Evolutionary conservation across 2,888 invertebrate species (phyloP), one percentile per base, ranked within the genome.

Genomic region (Synanthedon formicaeformis): DNA sequence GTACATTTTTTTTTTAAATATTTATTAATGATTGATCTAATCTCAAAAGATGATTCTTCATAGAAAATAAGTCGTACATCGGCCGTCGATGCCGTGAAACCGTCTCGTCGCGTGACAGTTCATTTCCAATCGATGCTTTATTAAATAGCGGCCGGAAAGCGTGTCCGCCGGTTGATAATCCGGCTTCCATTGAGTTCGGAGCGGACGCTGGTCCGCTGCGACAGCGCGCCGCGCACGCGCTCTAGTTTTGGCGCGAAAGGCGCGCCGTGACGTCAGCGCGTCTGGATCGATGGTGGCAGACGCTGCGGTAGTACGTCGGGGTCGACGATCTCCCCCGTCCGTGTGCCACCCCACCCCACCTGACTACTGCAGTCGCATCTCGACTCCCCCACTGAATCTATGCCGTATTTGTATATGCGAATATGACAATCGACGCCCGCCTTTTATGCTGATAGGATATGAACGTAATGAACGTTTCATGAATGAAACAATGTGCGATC

Each of bases 211-310:
- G 34, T 34, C 34, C 82, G 82, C 75, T 82, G 85, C 81, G 80
- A 83, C 79, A 78, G 66, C 76, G 72, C 67, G 70, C 59, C 80
- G 81, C 85, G 84, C 87, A 83, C 70, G 83, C 86, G 84, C 81
- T 74, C 75, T 81, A 74, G 78, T 86, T 88, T 87, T 87, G 88
- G 88, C 88, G 88, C 88, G 88, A 88, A 88, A 80, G 75, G 75
- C 82, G 81, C 77, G 78, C 76, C 75, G 78, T 85, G 88, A 86
- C 87, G 87, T 83, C 86, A 88, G 78, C 13, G 76, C 84, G 84
- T 80, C 85, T 79, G 85, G 88, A 88, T 88, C 88, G 88, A 88
- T 88, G 86, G 79, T 81, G 81, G 82, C 82, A 86, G 87, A 86
- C 86, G 86, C 86, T 86, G 87, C 87, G 81, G 87, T 87, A 87